These are phyloP conservation scores for Drosophila nebulosa DNA, from an alignment of 1,140 invertebrate genomes.

Conservation along the genomic window DNA sequence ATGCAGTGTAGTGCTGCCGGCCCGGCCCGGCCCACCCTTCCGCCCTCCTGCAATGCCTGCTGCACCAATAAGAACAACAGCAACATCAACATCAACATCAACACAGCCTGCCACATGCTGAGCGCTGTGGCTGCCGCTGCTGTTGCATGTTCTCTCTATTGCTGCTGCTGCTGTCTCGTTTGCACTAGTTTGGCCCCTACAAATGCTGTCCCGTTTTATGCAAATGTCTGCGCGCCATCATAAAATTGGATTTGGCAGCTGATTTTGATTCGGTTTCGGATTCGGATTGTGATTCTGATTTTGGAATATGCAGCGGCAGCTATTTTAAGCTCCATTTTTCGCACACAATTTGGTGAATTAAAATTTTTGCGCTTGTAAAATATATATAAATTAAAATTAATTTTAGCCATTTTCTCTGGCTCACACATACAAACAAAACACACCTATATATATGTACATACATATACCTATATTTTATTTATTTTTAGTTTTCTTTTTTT, in stretches of 20 bases:
- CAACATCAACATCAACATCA: conserved; percentile 42
- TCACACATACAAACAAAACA: conserved; percentile 16
- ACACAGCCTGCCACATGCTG: conserved; percentile 63
- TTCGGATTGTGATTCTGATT: conserved; percentile 20
- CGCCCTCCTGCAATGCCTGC: no score
- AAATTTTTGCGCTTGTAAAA: conserved; percentile 34
- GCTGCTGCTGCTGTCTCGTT: conserved; percentile 17
- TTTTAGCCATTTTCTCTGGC: conserved; percentile 31
- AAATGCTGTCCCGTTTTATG: conserved; percentile 48
- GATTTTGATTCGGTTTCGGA: conserved; percentile 42
- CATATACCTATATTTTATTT: conserved; percentile 37
- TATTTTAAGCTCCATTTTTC: conserved; percentile 50
- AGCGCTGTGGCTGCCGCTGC: conserved; percentile 15
- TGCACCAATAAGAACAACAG: conserved; percentile 40
- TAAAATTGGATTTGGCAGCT: conserved; percentile 79
- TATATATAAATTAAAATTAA: conserved; percentile 61
- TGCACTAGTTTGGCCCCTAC: neutral
- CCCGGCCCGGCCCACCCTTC: neutral
- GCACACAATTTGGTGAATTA: conserved; percentile 44
- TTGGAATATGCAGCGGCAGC: conserved; percentile 19
- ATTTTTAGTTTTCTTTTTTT: conserved; percentile 47
- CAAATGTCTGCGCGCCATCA: conserved; percentile 67
- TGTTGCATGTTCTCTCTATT: conserved; percentile 20
- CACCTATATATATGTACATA: neutral
- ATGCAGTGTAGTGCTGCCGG: conserved; percentile 15